phyloP scores from a whole-genome alignment of 2,113 vertebrate genomes.

The Corynorhinus townsendii region DNA sequence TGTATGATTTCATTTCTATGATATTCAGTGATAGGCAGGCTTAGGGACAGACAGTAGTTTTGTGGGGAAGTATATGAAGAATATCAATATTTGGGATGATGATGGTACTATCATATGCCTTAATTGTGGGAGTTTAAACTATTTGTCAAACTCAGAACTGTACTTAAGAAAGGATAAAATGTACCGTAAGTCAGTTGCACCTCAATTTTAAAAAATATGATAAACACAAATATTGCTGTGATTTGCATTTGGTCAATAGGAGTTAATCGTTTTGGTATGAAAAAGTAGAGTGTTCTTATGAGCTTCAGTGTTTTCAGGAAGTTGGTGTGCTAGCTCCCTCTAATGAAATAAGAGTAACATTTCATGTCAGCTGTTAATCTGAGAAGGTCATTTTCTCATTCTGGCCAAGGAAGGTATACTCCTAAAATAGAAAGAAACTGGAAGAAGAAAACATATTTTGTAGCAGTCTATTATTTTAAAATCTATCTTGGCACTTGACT shows the following conservation, averaged over 20 bases:
- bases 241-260: background rate
- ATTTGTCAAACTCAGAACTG: background rate
- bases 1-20: background rate
- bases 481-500: constrained; percentile 8
- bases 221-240: background rate
- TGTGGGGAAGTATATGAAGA: background rate
- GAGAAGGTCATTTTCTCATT: constrained; percentile 70
- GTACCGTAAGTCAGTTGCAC: background rate
- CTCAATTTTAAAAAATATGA: background rate
- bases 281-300: background rate
- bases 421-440: constrained; percentile 62
- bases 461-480: constrained; percentile 35
- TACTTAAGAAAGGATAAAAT: background rate
- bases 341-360: constrained; percentile 26
- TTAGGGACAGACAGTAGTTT: background rate
- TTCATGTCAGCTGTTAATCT: constrained; percentile 54
- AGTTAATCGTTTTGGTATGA: background rate
- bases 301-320: constrained; percentile 34
- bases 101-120: background rate
- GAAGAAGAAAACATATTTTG: constrained; percentile 42
- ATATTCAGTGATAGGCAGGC: background rate
- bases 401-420: constrained; percentile 41
- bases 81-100: background rate
- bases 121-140: background rate
- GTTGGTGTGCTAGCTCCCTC: background rate